phyloP scores from a whole-genome alignment of 2,113 vertebrate species.

The Psephotus haematonotus region DNA sequence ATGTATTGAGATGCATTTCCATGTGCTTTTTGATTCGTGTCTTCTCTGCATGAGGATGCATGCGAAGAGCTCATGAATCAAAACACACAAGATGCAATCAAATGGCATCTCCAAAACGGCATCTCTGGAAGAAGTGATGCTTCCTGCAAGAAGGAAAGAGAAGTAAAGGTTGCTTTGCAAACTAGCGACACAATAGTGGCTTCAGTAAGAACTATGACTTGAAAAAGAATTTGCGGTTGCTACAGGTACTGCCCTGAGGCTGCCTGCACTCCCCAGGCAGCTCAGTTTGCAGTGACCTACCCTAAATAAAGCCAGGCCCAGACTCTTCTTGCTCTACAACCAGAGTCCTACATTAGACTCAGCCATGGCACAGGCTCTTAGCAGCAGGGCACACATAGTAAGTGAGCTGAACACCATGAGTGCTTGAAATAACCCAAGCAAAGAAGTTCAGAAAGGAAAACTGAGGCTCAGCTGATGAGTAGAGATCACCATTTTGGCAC shows the following conservation, averaged over 20 bases:
- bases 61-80: background rate
- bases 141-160: background rate
- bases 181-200: background rate
- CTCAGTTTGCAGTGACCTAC: background rate
- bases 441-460: background rate
- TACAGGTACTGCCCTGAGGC: background rate
- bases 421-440: fast-evolving
- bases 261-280: background rate
- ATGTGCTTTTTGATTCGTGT: background rate
- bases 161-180: background rate
- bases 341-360: too few relatives aligned
- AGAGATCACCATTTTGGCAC: background rate
- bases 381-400: background rate
- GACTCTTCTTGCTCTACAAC: background rate
- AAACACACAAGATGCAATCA: background rate
- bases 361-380: background rate
- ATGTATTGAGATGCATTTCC: background rate
- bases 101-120: background rate
- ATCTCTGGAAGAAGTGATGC: background rate
- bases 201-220: background rate
- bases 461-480: background rate
- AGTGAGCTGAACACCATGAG: fast-evolving
- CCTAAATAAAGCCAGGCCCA: background rate
- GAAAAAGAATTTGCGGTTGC: background rate
- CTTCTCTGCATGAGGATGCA: background rate